Base-by-base conservation (phyloP, 1,140 invertebrate species). In the Macrosteles quadrilineatus region DNA sequence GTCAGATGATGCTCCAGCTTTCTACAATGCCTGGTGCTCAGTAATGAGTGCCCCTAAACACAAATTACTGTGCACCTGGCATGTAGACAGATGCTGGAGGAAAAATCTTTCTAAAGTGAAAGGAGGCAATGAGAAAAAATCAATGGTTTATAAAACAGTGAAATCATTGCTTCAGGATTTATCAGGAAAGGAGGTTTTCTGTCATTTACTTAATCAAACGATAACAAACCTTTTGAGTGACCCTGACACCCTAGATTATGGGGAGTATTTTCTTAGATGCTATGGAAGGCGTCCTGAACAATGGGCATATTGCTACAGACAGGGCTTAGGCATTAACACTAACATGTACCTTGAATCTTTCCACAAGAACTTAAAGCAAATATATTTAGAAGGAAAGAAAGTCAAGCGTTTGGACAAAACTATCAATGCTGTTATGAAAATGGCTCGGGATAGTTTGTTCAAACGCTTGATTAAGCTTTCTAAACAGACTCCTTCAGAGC, bases 381-480 rank as follows among this genome's bases (percentile, higher is more conserved):
- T 65, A 1, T 69, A 66, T 27, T 14, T 69, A 11, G 45, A 69
- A 36, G 68, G 57, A 29, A 69, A 62, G 21, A 64, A 65, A 21
- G 21, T 64, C 21, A 69, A 65, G 29, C 25, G 57, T n/a, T 19
- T 69, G 57, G 68, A 69, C 59, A 69, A 67, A 40, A 2, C 25
- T 36, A 36, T 69, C 9, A 23, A 69, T 31, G 68, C 68, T 4
- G 14, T 69, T 6, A 67, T 66, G 53, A 36, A 64, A 29, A 19
- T 66, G 30, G 55, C 45, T n/a, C n/a, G 23, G 11, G 57, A 69
- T 36, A 69, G 53, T 31, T n/a, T 66, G 55, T 69, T 69, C 57
- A 43, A 69, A 65, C 53, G 45, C 23, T 32, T 69, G 68, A 69
- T 67, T 3, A 63, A 12, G 14, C 29, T 63, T 2, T 25, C 29